Percentiles rank a stretch among this genome's conserved stretches.
Evolutionary conservation across 2,113 vertebrate genomes (phyloP).

Genomic region (Phalacrocorax carbo): DNA sequence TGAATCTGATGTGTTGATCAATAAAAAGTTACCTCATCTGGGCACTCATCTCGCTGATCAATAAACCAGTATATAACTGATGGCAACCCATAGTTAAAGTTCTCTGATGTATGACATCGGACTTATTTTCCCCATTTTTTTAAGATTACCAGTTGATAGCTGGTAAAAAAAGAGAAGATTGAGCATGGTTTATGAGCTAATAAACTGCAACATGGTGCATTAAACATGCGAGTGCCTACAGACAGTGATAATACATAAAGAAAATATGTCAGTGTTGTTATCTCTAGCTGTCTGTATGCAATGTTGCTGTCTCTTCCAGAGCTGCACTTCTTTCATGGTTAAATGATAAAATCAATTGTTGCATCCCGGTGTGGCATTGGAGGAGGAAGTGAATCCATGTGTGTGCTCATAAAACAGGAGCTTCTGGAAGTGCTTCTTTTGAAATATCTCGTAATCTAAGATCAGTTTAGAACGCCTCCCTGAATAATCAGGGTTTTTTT

Average conservation of each 20-base stretch:
- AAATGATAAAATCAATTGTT: constrained; percentile 26
- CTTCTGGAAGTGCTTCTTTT: constrained; percentile 37
- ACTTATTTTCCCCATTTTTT: neutral
- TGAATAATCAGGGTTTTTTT: neutral
- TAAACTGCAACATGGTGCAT: neutral
- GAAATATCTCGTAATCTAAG: neutral
- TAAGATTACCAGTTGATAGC: neutral
- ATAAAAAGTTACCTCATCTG: constrained; percentile 23
- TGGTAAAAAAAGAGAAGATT: neutral
- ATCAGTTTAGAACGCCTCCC: neutral
- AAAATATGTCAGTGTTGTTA: constrained; percentile 3
- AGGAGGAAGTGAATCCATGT: constrained; percentile 9
- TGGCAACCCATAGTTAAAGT: neutral
- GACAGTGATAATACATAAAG: neutral
- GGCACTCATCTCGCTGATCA: neutral
- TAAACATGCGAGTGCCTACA: constrained; percentile 5
- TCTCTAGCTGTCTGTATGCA: constrained; percentile 12
- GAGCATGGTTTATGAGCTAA: constrained; percentile 7
- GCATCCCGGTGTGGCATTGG: neutral
- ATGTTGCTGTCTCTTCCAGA: neutral
- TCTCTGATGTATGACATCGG: neutral
- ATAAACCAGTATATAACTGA: constrained; percentile 13
- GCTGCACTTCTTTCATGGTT: neutral
- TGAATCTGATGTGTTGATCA: constrained; percentile 2
- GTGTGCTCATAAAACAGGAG: neutral